Evolutionary conservation across 2,888 invertebrate genomes (phyloP), one percentile per base, ranked within the genome.

Genomic region (Pristionchus japonicus): DNA sequence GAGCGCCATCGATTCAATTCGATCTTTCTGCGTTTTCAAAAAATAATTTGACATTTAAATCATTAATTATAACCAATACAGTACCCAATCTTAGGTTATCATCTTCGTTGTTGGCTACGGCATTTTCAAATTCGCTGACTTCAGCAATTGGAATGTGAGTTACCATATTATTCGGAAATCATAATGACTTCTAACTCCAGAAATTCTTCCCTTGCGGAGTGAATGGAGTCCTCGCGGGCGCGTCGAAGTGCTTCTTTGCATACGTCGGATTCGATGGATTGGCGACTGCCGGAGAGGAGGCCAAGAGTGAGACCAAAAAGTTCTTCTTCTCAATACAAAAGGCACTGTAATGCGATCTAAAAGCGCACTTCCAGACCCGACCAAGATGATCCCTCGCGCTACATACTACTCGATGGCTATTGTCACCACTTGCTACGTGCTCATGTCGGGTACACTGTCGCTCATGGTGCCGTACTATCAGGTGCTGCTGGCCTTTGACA

Each of bases 391-490:
- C 40, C 92, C 92, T 0, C 40, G 90, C 20, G 92, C 92, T n/a
- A 92, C 91, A 0, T 91, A 91, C 83, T 88, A 88, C 80, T 91
- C 89, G 49, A 89, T 89, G 89, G 89, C 89, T 3, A 86, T 91
- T 23, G 90, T 90, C 27, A 91, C 90, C 52, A 86, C 88, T 0
- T 61, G 90, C 27, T 92, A 92, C 84, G 89, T 91, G 34, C 74
- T 91, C 47, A 91, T 92, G 90, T 89, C 89, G 23, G 90, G 90
- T 11, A 86, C 90, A 13, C 64, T 92, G 23, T 90, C 91, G 17
- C 84, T 92, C 40, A 91, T 92, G 91, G 70, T 90, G 15, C 92
- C 92, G 0, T 92, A 91, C 85, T 88, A 91, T 88, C 87, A 90
- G 89, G 91, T 91, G 13, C 67, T n/a, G 27, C 20, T 7, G 6